These are phyloP conservation scores for Apamea anceps DNA, from an alignment of 2,888 invertebrate species.

Conservation along the genomic window DNA sequence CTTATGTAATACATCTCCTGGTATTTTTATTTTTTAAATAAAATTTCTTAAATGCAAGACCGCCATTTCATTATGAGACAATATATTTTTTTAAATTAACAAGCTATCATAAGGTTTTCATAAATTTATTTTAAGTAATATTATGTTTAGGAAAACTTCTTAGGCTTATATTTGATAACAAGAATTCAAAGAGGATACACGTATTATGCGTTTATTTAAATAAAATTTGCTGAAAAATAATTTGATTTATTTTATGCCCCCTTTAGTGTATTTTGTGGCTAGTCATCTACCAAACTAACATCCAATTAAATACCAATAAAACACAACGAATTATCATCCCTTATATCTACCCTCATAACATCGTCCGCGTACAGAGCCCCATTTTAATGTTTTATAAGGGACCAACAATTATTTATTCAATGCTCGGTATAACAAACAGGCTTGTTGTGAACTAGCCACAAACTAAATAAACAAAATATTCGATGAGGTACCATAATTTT, in stretches of 20 bases:
- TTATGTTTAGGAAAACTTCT: too few species aligned
- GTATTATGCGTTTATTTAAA: background rate
- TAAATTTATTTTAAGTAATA: background rate
- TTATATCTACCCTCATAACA: slow-evolving; percentile 61
- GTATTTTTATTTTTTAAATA: slow-evolving; percentile 1
- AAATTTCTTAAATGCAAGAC: background rate
- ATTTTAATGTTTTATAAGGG: slow-evolving; percentile 84
- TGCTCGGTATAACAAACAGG: slow-evolving; percentile 78
- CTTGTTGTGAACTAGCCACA: slow-evolving; percentile 80
- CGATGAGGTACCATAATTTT: slow-evolving; percentile 81
- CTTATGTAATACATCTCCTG: slow-evolving; percentile 4
- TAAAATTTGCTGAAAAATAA: background rate
- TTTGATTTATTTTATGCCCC: background rate
- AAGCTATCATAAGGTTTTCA: background rate
- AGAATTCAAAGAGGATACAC: background rate
- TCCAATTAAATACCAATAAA: slow-evolving; percentile 22
- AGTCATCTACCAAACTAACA: slow-evolving; percentile 15
- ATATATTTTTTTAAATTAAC: background rate
- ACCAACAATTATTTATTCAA: slow-evolving; percentile 86
- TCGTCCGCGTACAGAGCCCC: slow-evolving; percentile 71
- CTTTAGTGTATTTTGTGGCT: background rate
- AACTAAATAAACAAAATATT: slow-evolving; percentile 85
- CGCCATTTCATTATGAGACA: background rate
- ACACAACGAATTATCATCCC: slow-evolving; percentile 39
- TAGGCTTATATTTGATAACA: too few species aligned